Conservation (phyloP, 2,113 vertebrate species). For the Daubentonia madagascariensis region DNA sequence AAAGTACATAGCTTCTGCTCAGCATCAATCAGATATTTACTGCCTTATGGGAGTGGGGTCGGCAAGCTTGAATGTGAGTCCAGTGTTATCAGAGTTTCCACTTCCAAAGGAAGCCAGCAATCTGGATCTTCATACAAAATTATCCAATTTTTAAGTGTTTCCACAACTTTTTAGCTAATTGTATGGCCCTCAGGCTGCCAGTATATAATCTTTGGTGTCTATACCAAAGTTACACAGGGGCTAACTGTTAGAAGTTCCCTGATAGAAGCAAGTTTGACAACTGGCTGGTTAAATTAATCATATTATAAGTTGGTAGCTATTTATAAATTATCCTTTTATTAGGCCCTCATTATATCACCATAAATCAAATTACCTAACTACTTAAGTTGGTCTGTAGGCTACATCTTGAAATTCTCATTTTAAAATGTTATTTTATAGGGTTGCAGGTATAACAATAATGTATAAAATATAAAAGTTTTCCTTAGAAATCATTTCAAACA, state of each 20-base stretch:
- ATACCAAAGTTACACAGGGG: not conserved
- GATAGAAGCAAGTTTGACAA: not conserved
- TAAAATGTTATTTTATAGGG: not conserved
- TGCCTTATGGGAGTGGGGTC: accelerated
- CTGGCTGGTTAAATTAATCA: not conserved
- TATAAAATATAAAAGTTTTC: not conserved
- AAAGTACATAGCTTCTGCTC: accelerated
- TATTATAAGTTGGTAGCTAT: not conserved
- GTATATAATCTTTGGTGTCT: not conserved
- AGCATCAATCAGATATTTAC: accelerated
- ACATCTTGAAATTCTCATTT: not conserved
- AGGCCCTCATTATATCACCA: not conserved
- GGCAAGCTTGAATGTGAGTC: accelerated
- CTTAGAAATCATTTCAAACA: not conserved
- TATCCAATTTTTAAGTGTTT: not conserved
- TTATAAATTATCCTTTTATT: constrained; percentile 1
- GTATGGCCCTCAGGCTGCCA: not conserved
- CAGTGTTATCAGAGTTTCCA: no score
- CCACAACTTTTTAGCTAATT: not conserved
- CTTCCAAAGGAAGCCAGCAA: not conserved
- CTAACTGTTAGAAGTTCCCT: not conserved
- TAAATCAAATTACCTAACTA: not conserved
- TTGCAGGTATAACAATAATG: not conserved
- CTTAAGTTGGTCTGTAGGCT: not conserved
- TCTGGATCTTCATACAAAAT: not conserved